Evolutionary conservation across 2,888 invertebrate species (phyloP).

Genomic region (Scaptodrosophila latifasciaeformis): DNA sequence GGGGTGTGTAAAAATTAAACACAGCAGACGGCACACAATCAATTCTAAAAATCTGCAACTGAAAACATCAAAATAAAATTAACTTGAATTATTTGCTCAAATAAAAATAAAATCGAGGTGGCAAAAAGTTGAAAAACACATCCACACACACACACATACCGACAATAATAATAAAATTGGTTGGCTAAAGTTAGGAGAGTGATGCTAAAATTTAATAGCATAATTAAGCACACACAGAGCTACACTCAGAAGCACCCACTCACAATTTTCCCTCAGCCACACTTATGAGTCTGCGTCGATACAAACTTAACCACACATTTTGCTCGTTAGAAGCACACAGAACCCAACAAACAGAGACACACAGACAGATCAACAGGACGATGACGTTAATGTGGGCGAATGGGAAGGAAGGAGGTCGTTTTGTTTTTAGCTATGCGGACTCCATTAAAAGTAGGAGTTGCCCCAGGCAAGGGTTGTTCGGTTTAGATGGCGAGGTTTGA

Average conservation of each 20-base stretch:
- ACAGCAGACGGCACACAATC: too few species aligned
- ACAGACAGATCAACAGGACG: constrained; percentile 8
- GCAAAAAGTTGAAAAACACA: too few species aligned
- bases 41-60: too few species aligned
- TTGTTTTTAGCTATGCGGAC: constrained; percentile 8
- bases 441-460: background rate
- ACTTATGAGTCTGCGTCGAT: too few species aligned
- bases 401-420: constrained; percentile 43
- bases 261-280: too few species aligned
- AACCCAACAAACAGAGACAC: constrained; percentile 3
- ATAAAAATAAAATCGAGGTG: constrained; percentile 12
- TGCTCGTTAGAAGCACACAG: constrained; percentile 2
- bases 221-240: constrained; percentile 31
- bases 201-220: constrained; percentile 32
- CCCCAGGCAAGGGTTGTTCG: background rate
- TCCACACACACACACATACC: too few species aligned
- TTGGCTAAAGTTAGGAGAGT: constrained; percentile 21
- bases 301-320: too few species aligned
- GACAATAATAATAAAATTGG: too few species aligned
- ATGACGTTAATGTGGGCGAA: constrained; percentile 2
- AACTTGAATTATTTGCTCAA: constrained; percentile 20
- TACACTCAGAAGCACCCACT: background rate
- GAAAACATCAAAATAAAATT: background rate
- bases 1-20: too few species aligned
- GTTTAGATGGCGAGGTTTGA: too few species aligned